These are phyloP conservation scores for Pipistrellus pygmaeus DNA, from an alignment of 2,797 vertebrate species.

Conservation along the genomic window DNA sequence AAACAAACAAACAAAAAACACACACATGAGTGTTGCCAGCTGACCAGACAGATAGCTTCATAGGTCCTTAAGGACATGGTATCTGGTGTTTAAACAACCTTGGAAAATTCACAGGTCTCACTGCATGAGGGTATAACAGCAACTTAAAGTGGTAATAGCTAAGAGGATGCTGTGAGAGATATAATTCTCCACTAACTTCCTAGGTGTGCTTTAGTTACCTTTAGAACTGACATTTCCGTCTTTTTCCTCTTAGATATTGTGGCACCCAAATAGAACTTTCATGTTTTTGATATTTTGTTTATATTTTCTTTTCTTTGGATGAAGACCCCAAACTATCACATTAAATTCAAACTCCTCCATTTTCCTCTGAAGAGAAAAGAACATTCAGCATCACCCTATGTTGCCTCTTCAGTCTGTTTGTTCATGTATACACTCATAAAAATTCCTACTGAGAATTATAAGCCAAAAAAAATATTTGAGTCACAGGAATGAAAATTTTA, in stretches of 20 bases:
- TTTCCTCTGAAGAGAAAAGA: not conserved
- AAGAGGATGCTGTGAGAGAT: not conserved
- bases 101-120: not conserved
- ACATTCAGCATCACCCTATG: not conserved
- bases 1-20: too few relatives aligned
- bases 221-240: not conserved
- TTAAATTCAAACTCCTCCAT: not conserved
- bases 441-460: not conserved
- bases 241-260: not conserved
- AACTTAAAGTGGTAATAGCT: not conserved
- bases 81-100: not conserved
- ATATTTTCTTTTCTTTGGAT: not conserved
- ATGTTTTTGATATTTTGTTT: not conserved
- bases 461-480: not conserved
- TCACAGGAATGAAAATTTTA: slow-evolving; percentile 1
- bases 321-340: not conserved
- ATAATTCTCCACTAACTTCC: not conserved
- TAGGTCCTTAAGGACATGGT: not conserved
- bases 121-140: not conserved
- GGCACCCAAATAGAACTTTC: not conserved
- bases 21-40: not conserved
- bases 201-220: not conserved
- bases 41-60: not conserved
- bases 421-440: not conserved
- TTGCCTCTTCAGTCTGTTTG: not conserved